These are phyloP conservation scores for Ectemnius cavifrons DNA, from an alignment of 2,888 invertebrate species.

Conservation along the genomic window DNA sequence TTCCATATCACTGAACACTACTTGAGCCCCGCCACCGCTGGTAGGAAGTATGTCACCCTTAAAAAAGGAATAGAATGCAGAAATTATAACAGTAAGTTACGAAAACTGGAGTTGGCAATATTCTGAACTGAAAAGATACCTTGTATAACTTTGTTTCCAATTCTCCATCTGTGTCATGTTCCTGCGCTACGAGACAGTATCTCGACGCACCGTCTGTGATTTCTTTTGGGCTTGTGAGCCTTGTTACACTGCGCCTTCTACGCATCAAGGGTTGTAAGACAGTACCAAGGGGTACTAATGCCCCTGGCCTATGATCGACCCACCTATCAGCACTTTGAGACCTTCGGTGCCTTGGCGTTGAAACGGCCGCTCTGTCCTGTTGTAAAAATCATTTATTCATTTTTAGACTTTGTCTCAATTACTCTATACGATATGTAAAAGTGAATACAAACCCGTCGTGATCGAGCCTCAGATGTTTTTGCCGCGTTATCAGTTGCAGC, in stretches of 20 bases:
- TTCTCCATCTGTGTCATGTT: conserved; percentile 94
- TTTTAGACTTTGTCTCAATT: not conserved
- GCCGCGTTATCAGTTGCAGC: conserved; percentile 18
- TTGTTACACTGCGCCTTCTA: conserved; percentile 90
- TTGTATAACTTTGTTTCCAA: conserved; percentile 95
- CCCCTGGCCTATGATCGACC: conserved; percentile 93
- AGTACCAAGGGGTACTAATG: conserved; percentile 91
- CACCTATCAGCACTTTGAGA: conserved; percentile 90
- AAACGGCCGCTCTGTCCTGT: conserved; percentile 83
- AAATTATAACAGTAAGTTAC: conserved; percentile 11
- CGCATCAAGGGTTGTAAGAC: conserved; percentile 92
- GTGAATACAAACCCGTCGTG: conserved; percentile 58
- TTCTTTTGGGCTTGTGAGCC: conserved; percentile 87
- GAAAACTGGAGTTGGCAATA: too few species aligned
- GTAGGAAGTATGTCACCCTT: conserved; percentile 96
- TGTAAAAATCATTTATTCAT: not conserved
- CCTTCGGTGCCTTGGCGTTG: conserved; percentile 87
- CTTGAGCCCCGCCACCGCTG: conserved; percentile 95
- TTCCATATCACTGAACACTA: conserved; percentile 97
- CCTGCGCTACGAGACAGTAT: conserved; percentile 95
- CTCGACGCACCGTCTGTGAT: conserved; percentile 82
- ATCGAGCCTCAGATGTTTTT: conserved; percentile 60
- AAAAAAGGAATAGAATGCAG: too few species aligned
- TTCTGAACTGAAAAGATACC: conserved; percentile 73
- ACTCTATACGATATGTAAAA: not conserved